These are phyloP conservation scores for Oreotrochilus melanogaster DNA, from an alignment of 2,113 vertebrate genomes.

Conservation along the genomic window DNA sequence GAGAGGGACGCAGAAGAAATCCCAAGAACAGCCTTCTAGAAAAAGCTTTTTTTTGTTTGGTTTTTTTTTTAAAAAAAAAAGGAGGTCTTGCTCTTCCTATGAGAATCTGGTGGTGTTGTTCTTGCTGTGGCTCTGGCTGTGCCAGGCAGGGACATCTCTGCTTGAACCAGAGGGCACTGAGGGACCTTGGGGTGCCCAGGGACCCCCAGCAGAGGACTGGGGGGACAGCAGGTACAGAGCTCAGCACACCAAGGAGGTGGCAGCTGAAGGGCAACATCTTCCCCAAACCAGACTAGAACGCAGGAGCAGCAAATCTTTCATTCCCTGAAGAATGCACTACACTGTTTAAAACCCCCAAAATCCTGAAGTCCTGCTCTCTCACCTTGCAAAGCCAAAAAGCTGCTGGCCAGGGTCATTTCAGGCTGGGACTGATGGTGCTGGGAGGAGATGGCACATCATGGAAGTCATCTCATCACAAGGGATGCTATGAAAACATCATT, in stretches of 20 bases:
- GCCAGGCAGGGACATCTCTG: not conserved
- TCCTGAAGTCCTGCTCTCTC: not conserved
- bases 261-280: not conserved
- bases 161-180: not conserved
- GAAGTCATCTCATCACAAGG: too few relatives aligned
- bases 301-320: not conserved
- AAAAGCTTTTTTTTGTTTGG: not conserved
- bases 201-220: not conserved
- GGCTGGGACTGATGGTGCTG: not conserved
- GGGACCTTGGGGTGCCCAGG: not conserved
- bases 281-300: not conserved
- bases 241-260: not conserved
- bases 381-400: not conserved
- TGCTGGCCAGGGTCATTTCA: not conserved
- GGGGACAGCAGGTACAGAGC: too few relatives aligned
- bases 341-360: too few relatives aligned
- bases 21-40: not conserved
- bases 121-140: not conserved
- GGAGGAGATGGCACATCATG: rapidly evolving
- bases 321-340: not conserved
- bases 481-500: too few relatives aligned
- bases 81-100: not conserved
- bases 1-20: not conserved
- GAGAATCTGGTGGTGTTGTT: rapidly evolving
- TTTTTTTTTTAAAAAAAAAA: too few relatives aligned